A percentile compares a stretch with the other conserved stretches of the same genome.
phyloP scores from a whole-genome alignment of 2,797 vertebrate species.

The Coregonus suidteri region DNA sequence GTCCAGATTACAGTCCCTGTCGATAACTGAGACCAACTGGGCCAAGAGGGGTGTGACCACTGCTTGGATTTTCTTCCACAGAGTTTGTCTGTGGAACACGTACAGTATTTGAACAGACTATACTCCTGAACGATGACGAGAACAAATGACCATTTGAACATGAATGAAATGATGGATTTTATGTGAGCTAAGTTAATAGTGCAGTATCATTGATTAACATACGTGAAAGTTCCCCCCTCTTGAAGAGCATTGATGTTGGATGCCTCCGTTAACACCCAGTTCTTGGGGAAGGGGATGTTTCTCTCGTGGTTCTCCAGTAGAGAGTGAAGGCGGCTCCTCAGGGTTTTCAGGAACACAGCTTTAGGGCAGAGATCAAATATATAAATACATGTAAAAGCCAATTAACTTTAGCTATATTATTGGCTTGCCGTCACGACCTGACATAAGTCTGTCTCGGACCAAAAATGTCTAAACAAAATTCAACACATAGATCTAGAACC shows the following conservation, averaged over 20 bases:
- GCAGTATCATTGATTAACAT: slow-evolving; percentile 10
- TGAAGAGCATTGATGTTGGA: slow-evolving; percentile 87
- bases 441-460: neutral
- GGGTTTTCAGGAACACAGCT: slow-evolving; percentile 81
- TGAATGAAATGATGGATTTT: neutral
- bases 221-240: slow-evolving; percentile 97
- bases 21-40: slow-evolving; percentile 83
- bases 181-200: neutral
- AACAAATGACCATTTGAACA: neutral
- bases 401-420: neutral
- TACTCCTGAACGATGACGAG: neutral
- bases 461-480: neutral
- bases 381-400: slow-evolving; percentile 9
- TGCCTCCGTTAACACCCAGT: slow-evolving; percentile 89
- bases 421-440: neutral
- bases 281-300: slow-evolving; percentile 57
- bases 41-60: slow-evolving; percentile 85
- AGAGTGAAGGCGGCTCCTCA: slow-evolving; percentile 79
- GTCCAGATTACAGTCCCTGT: slow-evolving; percentile 88
- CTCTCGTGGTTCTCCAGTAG: slow-evolving; percentile 80
- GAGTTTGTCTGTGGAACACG: slow-evolving; percentile 77
- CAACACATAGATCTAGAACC: too few species aligned
- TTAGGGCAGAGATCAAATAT: neutral
- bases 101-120: neutral
- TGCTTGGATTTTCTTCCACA: slow-evolving; percentile 90